Evolutionary conservation across 2,113 vertebrate genomes (phyloP), one percentile per base, ranked within the genome.

Genomic region (Phalacrocorax brasilianus): DNA sequence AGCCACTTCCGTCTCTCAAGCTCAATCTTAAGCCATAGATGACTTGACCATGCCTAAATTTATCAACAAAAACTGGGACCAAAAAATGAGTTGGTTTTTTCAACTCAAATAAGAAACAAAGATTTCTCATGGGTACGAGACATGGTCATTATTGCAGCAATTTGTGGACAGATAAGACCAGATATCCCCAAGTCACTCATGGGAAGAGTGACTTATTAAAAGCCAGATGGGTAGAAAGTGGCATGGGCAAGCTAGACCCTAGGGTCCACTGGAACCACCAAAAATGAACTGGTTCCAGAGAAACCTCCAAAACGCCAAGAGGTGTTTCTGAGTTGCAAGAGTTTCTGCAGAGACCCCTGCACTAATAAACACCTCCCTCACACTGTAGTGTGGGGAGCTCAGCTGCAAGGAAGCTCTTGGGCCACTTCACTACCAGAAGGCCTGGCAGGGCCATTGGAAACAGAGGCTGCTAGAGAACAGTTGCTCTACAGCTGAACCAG

Each of bases 321-420:
- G 5, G 24, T 45, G 44, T 58, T 78, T 90, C 22, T 33, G 40
- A 72, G 80, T 49, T 63, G 44, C 30, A 50, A n/a, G 26, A n/a
- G 23, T 30, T 86, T 76, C 63, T 88, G 26, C 13, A 70, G 83
- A 77, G 47, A 49, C 5, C 8, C 9, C 40, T 71, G 47, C 38
- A 33, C 7, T 59, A 52, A 38, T 38, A 44, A 63, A 78, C 28
- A 32, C 21, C 15, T 74, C 32, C 32, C 42, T 44, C 27, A 15
- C 0, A 1, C 63, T 63, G 38, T 3, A 72, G n/a, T 1, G 0
- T 14, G 27, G 28, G 14, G 6, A 45, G 18, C 8, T n/a, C 21
- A 63, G 79, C 67, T 63, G 23, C 0, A 0, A 86, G n/a, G 40
- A 67, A 9, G 13, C 13, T 76, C 13, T n/a, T 2, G 3, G 55